phyloP scores from a whole-genome alignment of 1,140 invertebrate genomes.

The Heliconius himera region DNA sequence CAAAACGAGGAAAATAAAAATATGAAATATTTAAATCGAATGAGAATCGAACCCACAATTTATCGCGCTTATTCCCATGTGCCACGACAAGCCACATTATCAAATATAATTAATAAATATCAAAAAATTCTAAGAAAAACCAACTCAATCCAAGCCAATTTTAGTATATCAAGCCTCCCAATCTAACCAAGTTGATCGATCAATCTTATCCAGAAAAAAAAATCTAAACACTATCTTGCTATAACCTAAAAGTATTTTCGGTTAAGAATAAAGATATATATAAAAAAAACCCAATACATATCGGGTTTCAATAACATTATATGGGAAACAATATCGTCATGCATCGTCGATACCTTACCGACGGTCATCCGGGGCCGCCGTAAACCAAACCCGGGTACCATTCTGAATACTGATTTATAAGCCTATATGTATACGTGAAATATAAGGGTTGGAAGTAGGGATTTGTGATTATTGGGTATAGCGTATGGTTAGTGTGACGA shows the following conservation, averaged over 20 bases:
- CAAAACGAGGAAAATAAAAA: no score
- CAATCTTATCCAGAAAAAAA: not conserved
- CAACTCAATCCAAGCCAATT: no score
- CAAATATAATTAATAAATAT: no score
- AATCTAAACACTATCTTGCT: not conserved
- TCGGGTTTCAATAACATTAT: conserved; percentile 32
- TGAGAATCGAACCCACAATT: no score
- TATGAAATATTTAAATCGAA: no score
- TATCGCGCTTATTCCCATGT: no score
- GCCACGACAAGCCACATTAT: no score
- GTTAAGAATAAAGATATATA: conserved; percentile 21
- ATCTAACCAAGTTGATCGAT: not conserved
- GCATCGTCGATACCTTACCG: conserved; percentile 24
- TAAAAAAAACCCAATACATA: conserved; percentile 12
- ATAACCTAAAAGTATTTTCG: not conserved
- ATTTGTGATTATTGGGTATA: not conserved
- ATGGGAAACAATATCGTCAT: conserved; percentile 36
- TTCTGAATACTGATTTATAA: conserved; percentile 58
- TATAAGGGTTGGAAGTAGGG: not conserved
- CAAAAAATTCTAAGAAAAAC: no score
- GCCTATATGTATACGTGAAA: conserved; percentile 12
- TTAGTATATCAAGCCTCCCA: not conserved
- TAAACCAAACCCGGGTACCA: conserved; percentile 30
- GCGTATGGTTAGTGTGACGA: not conserved
- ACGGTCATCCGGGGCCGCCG: conserved; percentile 46